These are phyloP conservation scores for Psophia crepitans DNA, from an alignment of 2,113 vertebrate genomes.

Conservation along the genomic window DNA sequence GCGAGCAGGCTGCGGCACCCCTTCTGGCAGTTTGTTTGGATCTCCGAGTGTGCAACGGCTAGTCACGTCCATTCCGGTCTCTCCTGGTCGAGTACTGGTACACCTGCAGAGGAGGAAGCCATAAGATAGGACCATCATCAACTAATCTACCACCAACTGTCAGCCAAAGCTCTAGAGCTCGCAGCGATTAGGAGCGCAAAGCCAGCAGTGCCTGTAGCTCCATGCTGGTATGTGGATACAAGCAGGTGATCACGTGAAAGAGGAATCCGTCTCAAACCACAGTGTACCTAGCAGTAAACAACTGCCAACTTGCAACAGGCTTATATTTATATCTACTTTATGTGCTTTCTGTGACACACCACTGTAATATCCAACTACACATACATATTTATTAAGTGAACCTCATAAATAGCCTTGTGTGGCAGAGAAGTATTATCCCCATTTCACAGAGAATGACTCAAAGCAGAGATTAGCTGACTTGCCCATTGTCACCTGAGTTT, in stretches of 20 bases:
- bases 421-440: not conserved
- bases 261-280: not conserved
- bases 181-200: fast-evolving
- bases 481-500: not conserved
- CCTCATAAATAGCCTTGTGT: not conserved
- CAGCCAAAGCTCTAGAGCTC: fast-evolving
- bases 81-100: slow-evolving; percentile 89
- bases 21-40: slow-evolving; percentile 97
- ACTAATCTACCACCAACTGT: not conserved
- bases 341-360: not conserved
- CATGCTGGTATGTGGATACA: fast-evolving
- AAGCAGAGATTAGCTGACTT: not conserved
- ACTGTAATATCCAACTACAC: not conserved
- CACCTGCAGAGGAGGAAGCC: slow-evolving; percentile 75
- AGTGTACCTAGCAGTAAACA: not conserved
- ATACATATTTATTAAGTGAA: not conserved
- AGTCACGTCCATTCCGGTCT: slow-evolving; percentile 98
- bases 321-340: slow-evolving; percentile 33
- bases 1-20: slow-evolving; percentile 95
- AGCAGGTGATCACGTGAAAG: not conserved
- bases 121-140: not conserved
- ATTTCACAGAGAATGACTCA: slow-evolving; percentile 21
- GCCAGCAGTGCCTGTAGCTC: fast-evolving
- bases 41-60: slow-evolving; percentile 98
- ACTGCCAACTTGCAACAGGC: not conserved